Base-by-base conservation (phyloP, 2,888 invertebrate species). In the Cataglyphis livida region DNA sequence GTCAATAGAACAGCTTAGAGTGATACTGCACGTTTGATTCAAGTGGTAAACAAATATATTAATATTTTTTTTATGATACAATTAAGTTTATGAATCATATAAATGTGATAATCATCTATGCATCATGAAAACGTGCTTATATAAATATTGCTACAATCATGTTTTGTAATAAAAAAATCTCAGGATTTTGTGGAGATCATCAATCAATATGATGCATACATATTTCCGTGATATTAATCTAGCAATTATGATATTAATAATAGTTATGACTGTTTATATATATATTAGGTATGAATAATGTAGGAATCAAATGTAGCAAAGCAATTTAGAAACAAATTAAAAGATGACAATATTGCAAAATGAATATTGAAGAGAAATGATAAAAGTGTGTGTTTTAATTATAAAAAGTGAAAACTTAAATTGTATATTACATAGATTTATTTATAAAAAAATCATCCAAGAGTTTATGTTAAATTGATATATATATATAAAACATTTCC, bases 21-120 rank as follows among this genome's bases (percentile, higher is more conserved):
- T 78, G 12, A 71, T 44, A 44, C 73, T 79, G 25, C 35, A 74
- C 9, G 32, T 41, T 81, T 78, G 38, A 35, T 4, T 61, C 7
- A 15, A 51, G 15, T 21, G 35, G 51, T 1, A 76, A 35, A 76
- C 51, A 54, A 62, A 54, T 78, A 64, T 64, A 62, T 57, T 61
- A 64, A 70, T 28, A 28, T 28, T 71, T 57, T 66, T 21, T 70
- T 54, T 68, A 68, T 51, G 54, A 1, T 70, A 41, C n/a, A 76
- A 66, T 76, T 38, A 32, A 35, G 3, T 68, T 68, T 70, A 51
- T 21, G 21, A 15, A 54, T 35, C 32, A 59, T 1, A n/a, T n/a
- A 51, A 51, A 51, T 51, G 6, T 18, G 18, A 51, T 51, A n/a
- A n/a, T 7, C 7, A n/a, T 0, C 51, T 51, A 51, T n/a, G n/a